phyloP scores from a whole-genome alignment of 1,140 invertebrate genomes.

The Chionoecetes opilio region DNA sequence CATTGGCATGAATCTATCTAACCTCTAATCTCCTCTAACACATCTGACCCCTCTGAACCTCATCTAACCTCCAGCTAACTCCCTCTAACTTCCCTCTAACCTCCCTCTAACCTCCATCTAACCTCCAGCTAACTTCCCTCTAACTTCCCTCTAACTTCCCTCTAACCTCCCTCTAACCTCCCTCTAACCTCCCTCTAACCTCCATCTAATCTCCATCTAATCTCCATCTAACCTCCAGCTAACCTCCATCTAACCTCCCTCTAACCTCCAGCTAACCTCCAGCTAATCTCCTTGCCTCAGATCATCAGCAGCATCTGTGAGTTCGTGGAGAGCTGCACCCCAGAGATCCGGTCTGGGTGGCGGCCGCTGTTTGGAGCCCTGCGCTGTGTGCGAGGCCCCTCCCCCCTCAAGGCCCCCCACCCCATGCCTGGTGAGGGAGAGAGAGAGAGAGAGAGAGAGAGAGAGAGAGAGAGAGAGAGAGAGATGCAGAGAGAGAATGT shows the following conservation, averaged over 20 bases:
- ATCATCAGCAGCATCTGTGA: constrained; percentile 97
- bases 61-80: too few species aligned
- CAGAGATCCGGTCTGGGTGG: constrained; percentile 97
- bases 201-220: neutral
- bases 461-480: neutral
- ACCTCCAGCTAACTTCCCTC: too few species aligned
- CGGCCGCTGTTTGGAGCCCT: constrained; percentile 95
- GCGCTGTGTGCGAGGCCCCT: constrained; percentile 87
- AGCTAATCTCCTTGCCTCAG: constrained; percentile 85
- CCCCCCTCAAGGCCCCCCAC: constrained; percentile 34
- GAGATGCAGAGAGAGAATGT: neutral
- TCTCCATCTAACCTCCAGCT: neutral
- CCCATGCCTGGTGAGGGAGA: constrained; percentile 32
- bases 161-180: neutral
- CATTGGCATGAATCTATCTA: too few species aligned
- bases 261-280: neutral
- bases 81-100: too few species aligned
- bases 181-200: neutral
- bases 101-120: too few species aligned
- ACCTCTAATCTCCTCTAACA: too few species aligned
- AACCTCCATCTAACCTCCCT: neutral
- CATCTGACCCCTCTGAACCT: too few species aligned
- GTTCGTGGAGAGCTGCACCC: constrained; percentile 96
- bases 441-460: neutral
- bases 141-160: too few species aligned